Conservation (phyloP, 2,888 invertebrate genomes). For the Ypsolopha scabrella region DNA sequence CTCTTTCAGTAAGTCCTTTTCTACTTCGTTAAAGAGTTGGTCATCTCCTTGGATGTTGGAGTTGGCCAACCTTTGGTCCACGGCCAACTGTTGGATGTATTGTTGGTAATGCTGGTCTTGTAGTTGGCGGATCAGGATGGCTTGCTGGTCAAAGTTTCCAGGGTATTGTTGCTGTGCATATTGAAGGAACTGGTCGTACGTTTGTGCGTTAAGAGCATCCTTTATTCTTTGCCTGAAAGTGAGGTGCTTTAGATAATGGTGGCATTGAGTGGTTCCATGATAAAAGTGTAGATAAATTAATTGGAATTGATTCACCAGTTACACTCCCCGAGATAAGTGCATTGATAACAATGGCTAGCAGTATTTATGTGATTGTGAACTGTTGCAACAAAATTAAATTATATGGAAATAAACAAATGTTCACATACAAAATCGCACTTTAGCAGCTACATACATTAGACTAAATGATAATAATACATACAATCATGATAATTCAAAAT, state of each 20-base stretch:
- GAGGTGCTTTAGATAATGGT: background rate
- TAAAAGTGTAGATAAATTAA: no score
- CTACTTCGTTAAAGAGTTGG: slow-evolving; percentile 15
- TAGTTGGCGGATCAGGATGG: slow-evolving; percentile 90
- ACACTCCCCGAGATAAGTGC: no score
- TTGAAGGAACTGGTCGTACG: slow-evolving; percentile 85
- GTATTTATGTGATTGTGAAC: no score
- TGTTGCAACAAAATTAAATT: no score
- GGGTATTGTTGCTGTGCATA: slow-evolving; percentile 96
- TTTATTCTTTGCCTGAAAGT: slow-evolving; percentile 83
- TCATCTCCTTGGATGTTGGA: slow-evolving; percentile 28
- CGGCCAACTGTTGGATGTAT: slow-evolving; percentile 94
- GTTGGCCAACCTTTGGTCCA: slow-evolving; percentile 28
- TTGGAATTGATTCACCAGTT: no score
- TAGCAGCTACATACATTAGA: no score
- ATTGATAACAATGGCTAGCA: no score
- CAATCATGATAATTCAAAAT: no score
- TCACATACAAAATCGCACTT: no score
- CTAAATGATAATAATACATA: no score
- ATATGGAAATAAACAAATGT: no score
- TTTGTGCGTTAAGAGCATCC: slow-evolving; percentile 96
- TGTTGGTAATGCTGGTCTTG: slow-evolving; percentile 99
- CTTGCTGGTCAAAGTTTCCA: slow-evolving; percentile 91
- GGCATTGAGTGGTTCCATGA: no score
- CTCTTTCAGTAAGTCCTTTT: slow-evolving; percentile 13